Evolutionary conservation across 2,797 vertebrate genomes (phyloP).

Genomic region (Borostomias antarcticus): DNA sequence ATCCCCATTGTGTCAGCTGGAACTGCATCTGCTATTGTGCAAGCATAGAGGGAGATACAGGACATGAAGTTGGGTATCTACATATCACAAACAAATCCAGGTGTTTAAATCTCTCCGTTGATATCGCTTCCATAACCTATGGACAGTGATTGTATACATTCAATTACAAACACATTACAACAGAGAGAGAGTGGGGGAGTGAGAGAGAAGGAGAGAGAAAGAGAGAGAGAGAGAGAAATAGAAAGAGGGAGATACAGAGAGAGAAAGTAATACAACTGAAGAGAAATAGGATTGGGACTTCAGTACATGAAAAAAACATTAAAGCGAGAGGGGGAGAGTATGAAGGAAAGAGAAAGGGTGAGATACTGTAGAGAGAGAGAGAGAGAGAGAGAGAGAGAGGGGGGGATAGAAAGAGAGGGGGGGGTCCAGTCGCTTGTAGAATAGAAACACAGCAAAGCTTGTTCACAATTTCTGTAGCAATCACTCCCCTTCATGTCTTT

Average conservation of each 20-base stretch:
- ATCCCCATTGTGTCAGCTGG: not conserved
- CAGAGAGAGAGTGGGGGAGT: no score
- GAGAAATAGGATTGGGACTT: no score
- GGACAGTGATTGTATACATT: no score
- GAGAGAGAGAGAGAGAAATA: no score
- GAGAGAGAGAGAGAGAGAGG: not conserved
- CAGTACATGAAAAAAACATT: no score
- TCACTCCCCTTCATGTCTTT: not conserved
- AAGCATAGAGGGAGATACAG: not conserved
- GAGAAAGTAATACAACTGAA: not conserved
- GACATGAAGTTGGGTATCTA: not conserved
- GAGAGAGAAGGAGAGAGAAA: no score
- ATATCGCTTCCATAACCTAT: not conserved
- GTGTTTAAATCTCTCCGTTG: not conserved
- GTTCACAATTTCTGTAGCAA: conserved; percentile 6
- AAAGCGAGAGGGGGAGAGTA: no score
- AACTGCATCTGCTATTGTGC: not conserved
- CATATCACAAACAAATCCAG: not conserved
- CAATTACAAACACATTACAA: no score
- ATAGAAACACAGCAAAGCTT: not conserved
- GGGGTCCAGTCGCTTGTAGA: not conserved
- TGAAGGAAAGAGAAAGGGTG: not conserved
- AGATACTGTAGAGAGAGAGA: not conserved
- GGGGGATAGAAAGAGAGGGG: not conserved
- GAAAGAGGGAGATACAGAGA: no score